Conservation (phyloP, 2,113 vertebrate genomes). For the Thamnaconus septentrionalis region DNA sequence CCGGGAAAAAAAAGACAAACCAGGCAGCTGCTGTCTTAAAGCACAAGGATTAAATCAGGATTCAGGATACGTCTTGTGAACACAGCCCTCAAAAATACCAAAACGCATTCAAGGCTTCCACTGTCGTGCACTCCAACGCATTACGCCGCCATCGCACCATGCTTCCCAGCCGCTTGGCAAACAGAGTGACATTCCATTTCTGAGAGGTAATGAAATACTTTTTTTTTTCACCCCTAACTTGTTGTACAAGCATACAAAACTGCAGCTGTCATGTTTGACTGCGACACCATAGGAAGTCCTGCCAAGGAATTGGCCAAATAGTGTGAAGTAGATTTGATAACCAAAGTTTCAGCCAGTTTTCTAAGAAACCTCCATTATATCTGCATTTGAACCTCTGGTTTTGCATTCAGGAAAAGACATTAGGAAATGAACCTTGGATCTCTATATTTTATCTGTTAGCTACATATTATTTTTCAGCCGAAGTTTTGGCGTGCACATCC, state of each 20-base stretch:
- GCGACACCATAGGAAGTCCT: constrained; percentile 18
- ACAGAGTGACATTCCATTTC: constrained; percentile 40
- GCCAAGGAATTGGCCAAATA: too few relatives aligned
- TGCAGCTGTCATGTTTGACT: constrained; percentile 30
- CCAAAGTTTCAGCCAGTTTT: too few relatives aligned
- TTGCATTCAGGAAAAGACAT: too few relatives aligned
- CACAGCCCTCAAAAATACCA: constrained; percentile 14
- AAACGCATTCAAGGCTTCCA: constrained; percentile 26
- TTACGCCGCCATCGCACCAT: constrained; percentile 16
- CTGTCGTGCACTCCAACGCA: not conserved
- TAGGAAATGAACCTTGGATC: too few relatives aligned
- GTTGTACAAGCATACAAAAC: constrained; percentile 16
- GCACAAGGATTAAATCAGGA: constrained; percentile 12
- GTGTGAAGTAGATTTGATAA: too few relatives aligned
- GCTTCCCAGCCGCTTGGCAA: constrained; percentile 42
- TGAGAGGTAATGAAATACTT: constrained; percentile 17
- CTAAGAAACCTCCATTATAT: too few relatives aligned
- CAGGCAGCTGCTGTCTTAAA: constrained; percentile 51
- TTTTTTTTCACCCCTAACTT: not conserved
- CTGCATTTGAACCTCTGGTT: too few relatives aligned
- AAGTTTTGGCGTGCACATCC: too few relatives aligned
- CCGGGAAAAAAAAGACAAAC: constrained; percentile 14
- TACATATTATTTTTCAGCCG: too few relatives aligned
- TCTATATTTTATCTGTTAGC: too few relatives aligned
- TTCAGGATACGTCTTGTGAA: constrained; percentile 16